These are phyloP conservation scores for Watsonalla cultraria DNA, from an alignment of 2,888 invertebrate species.

Conservation along the genomic window DNA sequence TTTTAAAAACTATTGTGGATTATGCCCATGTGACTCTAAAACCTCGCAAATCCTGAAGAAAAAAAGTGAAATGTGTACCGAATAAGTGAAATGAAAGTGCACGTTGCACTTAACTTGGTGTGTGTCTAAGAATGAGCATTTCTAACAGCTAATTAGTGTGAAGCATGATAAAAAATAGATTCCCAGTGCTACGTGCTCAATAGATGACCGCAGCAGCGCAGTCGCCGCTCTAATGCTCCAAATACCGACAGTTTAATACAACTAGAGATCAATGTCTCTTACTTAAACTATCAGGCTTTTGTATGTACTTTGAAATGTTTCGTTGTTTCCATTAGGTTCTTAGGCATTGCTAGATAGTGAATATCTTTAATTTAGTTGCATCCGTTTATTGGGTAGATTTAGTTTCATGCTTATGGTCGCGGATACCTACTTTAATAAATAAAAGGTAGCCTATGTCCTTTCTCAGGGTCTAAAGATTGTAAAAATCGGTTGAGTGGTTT, in stretches of 20 bases:
- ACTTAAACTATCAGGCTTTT: slow-evolving; percentile 10
- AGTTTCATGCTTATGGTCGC: no score
- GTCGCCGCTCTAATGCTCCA: slow-evolving; percentile 48
- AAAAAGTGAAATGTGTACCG: slow-evolving; percentile 20
- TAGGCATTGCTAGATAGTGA: not conserved
- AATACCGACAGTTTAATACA: slow-evolving; percentile 44
- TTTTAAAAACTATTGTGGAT: not conserved
- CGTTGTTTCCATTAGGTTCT: not conserved
- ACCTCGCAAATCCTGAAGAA: slow-evolving; percentile 8
- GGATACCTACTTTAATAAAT: no score
- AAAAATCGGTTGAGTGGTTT: no score
- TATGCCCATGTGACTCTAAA: not conserved
- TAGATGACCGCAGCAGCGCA: slow-evolving; percentile 31
- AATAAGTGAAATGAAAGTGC: slow-evolving; percentile 48
- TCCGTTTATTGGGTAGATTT: no score
- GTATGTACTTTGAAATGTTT: not conserved
- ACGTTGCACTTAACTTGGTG: slow-evolving; percentile 26
- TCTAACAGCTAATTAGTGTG: slow-evolving; percentile 47
- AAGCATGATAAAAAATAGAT: slow-evolving; percentile 57
- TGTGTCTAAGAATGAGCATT: slow-evolving; percentile 25
- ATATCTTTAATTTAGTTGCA: not conserved
- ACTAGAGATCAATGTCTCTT: slow-evolving; percentile 29
- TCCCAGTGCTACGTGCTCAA: slow-evolving; percentile 45
- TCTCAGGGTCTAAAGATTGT: no score
- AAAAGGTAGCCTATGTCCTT: no score